phyloP scores from a whole-genome alignment of 2,113 vertebrate genomes.

The Lates calcarifer region DNA sequence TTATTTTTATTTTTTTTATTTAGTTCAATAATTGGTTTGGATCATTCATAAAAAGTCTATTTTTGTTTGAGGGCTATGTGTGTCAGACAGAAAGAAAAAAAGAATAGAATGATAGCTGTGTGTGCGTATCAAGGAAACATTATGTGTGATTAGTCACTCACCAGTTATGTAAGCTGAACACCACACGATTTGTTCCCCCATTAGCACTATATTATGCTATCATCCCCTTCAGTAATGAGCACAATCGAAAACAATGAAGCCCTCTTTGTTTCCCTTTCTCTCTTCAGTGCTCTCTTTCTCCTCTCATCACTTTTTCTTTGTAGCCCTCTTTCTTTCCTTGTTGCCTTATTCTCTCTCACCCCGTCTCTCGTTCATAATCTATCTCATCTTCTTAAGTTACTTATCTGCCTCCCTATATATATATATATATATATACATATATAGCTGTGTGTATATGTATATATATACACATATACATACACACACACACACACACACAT shows the following conservation, averaged over 20 bases:
- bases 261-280: slow-evolving; percentile 61
- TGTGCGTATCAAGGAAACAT: slow-evolving; percentile 67
- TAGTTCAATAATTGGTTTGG: neutral
- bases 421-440: no score
- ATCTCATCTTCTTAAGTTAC: slow-evolving; percentile 30
- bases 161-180: slow-evolving; percentile 77
- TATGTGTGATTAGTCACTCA: slow-evolving; percentile 77
- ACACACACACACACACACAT: no score
- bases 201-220: slow-evolving; percentile 78
- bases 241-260: slow-evolving; percentile 56
- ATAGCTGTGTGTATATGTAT: no score
- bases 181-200: slow-evolving; percentile 76
- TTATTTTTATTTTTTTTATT: no score
- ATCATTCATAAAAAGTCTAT: slow-evolving; percentile 1
- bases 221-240: slow-evolving; percentile 73
- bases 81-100: neutral
- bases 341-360: slow-evolving; percentile 33
- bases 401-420: slow-evolving; percentile 35
- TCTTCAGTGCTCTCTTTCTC: slow-evolving; percentile 25
- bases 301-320: slow-evolving; percentile 43
- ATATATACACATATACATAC: no score
- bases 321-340: slow-evolving; percentile 23
- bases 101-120: slow-evolving; percentile 21
- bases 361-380: slow-evolving; percentile 32
- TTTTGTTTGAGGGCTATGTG: slow-evolving; percentile 2